Percentiles rank a stretch among this genome's conserved stretches.
Conservation (phyloP, 2,113 vertebrate genomes). For the Harpagus bidentatus region DNA sequence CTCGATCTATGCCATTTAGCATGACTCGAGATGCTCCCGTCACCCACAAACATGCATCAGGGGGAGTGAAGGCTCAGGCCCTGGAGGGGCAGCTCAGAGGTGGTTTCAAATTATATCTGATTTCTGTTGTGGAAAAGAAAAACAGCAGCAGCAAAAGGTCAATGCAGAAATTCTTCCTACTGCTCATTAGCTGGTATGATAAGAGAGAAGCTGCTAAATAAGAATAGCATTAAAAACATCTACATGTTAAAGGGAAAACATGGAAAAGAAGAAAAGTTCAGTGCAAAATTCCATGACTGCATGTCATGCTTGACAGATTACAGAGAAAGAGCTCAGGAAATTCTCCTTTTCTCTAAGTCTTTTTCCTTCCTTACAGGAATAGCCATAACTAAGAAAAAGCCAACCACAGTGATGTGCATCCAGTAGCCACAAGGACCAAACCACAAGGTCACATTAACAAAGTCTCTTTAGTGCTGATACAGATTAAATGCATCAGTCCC, state of each 20-base stretch:
- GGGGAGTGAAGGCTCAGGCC: background rate
- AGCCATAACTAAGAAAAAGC: background rate
- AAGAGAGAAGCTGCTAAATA: background rate
- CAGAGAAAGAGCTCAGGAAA: background rate
- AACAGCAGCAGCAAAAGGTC: slow-evolving; percentile 4
- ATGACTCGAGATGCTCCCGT: background rate
- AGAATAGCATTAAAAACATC: background rate
- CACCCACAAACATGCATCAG: background rate
- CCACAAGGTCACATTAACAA: background rate
- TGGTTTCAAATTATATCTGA: background rate
- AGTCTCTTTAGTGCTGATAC: background rate
- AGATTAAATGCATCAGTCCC: background rate
- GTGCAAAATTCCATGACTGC: background rate
- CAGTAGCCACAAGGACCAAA: background rate
- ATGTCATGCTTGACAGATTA: background rate
- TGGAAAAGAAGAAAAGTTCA: background rate
- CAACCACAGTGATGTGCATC: background rate
- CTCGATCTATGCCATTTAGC: background rate
- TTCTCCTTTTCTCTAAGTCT: background rate
- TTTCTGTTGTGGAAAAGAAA: background rate
- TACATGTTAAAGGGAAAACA: background rate
- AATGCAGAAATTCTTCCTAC: background rate
- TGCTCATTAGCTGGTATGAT: background rate
- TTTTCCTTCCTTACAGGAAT: background rate
- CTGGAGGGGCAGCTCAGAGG: background rate